Evolutionary conservation across 2,113 vertebrate species (phyloP), one percentile per base, ranked within the genome.

Genomic region (Corythoichthys intestinalis): DNA sequence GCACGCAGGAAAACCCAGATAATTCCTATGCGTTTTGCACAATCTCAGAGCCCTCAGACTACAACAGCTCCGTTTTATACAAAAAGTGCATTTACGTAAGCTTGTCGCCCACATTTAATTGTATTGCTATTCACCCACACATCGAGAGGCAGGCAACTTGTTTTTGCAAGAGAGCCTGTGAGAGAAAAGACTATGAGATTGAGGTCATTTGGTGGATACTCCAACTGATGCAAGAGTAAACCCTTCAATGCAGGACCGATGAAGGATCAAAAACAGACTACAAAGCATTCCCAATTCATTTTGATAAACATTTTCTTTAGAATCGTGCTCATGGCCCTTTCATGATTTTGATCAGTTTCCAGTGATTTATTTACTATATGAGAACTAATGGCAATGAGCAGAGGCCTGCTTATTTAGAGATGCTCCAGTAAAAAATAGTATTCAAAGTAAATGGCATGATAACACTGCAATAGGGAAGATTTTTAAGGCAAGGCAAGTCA

Each of bases 1-100:
- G 67, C 83, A 71, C 60, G n/a, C 70, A 75, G 74, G 84, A 80
- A 79, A 79, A 83, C 66, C 60, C 39, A 66, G 59, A 54, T 69
- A 60, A 74, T 69, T 82, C 67, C 71, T 86, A 73, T 48, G 72
- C n/a, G 52, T 77, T 84, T 70, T 77, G 73, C 74, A 34, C 20
- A 0, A 4, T 70, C 70, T 77, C 69, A 72, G 47, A 49, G 38
- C 46, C 58, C 63, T 66, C 15, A 41, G 70, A 76, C 41, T 60
- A 47, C 60, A 1, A 66, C 34, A 1, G 28, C 52, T 58, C 47
- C 50, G 67, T 74, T 73, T 71, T 47, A 73, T 41, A 61, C 39
- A 58, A 62, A 70, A 41, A 41, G 58, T 1, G 63, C 13, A 28
- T 63, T 67, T 66, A 61, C 61, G 20, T 12, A 28, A 41, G 2